Evolutionary conservation across 1,140 invertebrate species (phyloP), one percentile per base, ranked within the genome.

Genomic region (Myzus persicae): DNA sequence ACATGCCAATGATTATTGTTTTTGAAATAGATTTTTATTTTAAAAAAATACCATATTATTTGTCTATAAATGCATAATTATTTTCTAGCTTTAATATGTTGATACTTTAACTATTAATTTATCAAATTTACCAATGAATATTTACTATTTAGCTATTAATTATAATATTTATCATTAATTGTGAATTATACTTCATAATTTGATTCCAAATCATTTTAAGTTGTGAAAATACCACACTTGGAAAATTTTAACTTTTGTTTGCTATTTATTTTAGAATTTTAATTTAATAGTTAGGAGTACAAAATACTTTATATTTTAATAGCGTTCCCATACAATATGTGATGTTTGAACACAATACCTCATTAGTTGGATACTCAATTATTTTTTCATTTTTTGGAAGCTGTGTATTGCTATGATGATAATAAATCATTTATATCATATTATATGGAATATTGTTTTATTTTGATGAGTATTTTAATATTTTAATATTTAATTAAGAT

Each of bases 131-230:
- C 18, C 14, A 14, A 76, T 76, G 59, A 31, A 76, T 76, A 76
- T 76, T 76, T 76, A 76, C n/a, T 76, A 76, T 76, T 76, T 76
- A 76, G n/a, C 36, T 76, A 76, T 76, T 76, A 76, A n/a, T n/a
- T 76, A 18, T 31, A 31, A 14, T n/a, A n/a, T 76, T n/a, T 76
- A 76, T 76, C 6, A 76, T 76, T n/a, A n/a, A n/a, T n/a, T 76
- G 14, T 76, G n/a, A 76, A 76, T 76, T 76, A 5, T n/a, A n/a
- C 6, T 76, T 36, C n/a, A 76, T 76, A n/a, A 76, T n/a, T n/a
- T 6, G 14, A 36, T 76, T 76, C 59, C 4, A 76, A 5, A 76
- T 76, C 9, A n/a, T n/a, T 76, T n/a, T 31, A 76, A n/a, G 14
- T 18, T 76, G 59, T 76, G 31, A 76, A 76, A 18, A 76, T 76